Conservation (phyloP, 2,797 vertebrate species). For the Lepilemur septentrionalis region DNA sequence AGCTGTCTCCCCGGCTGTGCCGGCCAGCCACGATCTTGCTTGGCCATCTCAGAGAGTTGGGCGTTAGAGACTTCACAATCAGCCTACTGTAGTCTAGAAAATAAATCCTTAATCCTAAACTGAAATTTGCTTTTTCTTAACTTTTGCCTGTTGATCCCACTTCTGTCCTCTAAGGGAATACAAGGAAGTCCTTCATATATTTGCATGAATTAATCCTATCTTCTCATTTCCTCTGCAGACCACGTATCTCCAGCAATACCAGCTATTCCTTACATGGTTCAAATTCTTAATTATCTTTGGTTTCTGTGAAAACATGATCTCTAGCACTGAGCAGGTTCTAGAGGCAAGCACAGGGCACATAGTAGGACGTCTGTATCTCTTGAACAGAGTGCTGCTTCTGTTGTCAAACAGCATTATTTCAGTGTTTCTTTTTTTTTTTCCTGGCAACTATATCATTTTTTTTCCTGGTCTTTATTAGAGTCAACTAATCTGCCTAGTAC, state of each 20-base stretch:
- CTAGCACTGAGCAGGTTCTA: background rate
- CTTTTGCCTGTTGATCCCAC: background rate
- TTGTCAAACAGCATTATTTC: background rate
- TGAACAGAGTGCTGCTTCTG: background rate
- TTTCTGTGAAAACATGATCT: background rate
- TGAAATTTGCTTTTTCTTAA: background rate
- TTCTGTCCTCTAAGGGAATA: background rate
- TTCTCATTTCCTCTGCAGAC: background rate
- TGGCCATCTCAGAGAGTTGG: background rate
- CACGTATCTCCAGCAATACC: rapidly evolving
- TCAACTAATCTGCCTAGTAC: background rate
- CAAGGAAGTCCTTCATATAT: background rate
- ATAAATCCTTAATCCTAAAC: background rate
- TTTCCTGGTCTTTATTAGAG: background rate
- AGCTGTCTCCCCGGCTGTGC: background rate
- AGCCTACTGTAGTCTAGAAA: background rate
- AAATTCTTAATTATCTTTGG: background rate
- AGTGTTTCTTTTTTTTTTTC: background rate
- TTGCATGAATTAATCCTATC: background rate
- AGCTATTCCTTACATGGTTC: background rate
- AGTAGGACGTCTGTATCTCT: background rate
- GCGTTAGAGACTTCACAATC: background rate
- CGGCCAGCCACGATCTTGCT: background rate
- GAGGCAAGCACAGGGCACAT: background rate
- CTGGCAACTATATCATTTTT: background rate